Evolutionary conservation across 35 echinoderm and acorn worm genomes (phyloP).

Genomic region (Lytechinus variegatus): DNA sequence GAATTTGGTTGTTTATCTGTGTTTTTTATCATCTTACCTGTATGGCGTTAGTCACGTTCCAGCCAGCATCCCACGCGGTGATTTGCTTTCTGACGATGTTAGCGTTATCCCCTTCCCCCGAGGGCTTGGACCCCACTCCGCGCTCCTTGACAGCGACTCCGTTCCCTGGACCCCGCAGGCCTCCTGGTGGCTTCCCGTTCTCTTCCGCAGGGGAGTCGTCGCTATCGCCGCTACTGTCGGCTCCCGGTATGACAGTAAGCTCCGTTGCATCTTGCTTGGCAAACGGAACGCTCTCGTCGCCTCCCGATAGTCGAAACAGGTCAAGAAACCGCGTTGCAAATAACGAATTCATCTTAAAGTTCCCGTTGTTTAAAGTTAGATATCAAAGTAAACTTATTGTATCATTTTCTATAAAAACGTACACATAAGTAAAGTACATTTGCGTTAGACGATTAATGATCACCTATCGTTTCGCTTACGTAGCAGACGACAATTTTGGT

Average conservation of each 20-base stretch:
- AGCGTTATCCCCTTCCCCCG: slow-evolving; percentile 22
- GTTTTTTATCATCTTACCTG: slow-evolving; percentile 32
- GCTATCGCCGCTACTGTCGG: background rate
- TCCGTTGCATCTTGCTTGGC: slow-evolving; percentile 36
- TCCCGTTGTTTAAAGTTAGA: background rate
- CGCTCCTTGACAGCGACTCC: background rate
- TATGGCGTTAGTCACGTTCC: slow-evolving; percentile 51
- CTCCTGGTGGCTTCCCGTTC: slow-evolving; percentile 43
- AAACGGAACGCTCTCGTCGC: slow-evolving; percentile 31
- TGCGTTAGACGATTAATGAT: background rate
- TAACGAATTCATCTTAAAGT: background rate
- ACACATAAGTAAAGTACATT: background rate
- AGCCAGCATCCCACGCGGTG: slow-evolving; percentile 36
- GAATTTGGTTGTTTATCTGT: background rate
- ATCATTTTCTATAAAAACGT: background rate
- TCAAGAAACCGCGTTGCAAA: background rate
- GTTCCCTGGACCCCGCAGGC: background rate
- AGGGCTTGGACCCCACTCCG: background rate
- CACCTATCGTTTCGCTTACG: background rate
- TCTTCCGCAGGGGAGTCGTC: slow-evolving; percentile 14
- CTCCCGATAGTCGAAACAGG: slow-evolving; percentile 29
- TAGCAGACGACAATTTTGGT: background rate
- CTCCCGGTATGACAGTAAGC: slow-evolving; percentile 10
- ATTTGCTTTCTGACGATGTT: slow-evolving; percentile 30
- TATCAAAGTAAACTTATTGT: background rate